Evolutionary conservation across 2,113 vertebrate genomes (phyloP).

Genomic region (Helogale parvula): DNA sequence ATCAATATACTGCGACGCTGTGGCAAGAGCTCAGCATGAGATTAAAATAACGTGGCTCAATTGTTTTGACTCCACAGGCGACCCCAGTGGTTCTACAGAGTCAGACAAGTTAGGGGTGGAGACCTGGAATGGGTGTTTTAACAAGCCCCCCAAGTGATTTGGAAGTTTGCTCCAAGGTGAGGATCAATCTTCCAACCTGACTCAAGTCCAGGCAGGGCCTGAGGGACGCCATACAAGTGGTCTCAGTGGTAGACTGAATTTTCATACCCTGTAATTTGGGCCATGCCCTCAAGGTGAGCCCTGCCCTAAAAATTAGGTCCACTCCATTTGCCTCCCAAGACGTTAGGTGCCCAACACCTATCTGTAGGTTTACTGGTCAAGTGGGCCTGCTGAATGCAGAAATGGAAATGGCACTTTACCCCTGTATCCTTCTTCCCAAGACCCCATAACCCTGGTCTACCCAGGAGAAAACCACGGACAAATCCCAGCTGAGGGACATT

Average conservation of each 20-base stretch:
- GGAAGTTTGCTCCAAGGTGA: not conserved
- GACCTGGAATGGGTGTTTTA: not conserved
- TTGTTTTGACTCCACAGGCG: not conserved
- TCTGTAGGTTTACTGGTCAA: not conserved
- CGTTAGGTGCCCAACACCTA: constrained; percentile 1
- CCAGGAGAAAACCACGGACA: not conserved
- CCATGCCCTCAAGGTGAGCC: not conserved
- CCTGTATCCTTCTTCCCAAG: not conserved
- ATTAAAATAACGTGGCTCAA: not conserved
- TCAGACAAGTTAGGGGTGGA: not conserved
- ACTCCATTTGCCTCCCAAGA: not conserved
- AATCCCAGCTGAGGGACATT: not conserved
- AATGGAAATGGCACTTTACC: not conserved
- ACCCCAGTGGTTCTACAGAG: not conserved
- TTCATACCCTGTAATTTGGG: not conserved
- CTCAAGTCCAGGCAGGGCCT: not conserved
- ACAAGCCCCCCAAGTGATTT: not conserved
- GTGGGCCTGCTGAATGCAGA: not conserved
- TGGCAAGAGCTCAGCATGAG: not conserved
- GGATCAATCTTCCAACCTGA: not conserved
- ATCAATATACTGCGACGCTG: not conserved
- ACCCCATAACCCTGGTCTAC: not conserved
- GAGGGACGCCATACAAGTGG: not conserved
- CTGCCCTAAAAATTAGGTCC: not conserved
- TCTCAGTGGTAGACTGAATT: not conserved